phyloP scores from a whole-genome alignment of 2,797 vertebrate genomes.

The Pempheris klunzingeri region DNA sequence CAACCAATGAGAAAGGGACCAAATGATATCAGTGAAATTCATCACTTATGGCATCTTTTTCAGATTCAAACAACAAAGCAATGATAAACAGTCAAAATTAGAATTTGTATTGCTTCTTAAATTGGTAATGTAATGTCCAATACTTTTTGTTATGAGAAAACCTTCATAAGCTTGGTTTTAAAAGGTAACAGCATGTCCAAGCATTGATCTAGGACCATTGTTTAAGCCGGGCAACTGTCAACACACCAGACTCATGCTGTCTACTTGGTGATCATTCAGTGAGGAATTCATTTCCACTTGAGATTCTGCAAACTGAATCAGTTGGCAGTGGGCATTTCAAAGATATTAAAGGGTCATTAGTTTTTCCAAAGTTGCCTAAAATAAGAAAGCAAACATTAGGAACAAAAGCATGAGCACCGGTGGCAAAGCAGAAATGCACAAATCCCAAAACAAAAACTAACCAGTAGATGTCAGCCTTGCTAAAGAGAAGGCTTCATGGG shows the following conservation, averaged over 20 bases:
- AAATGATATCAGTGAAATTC: conserved; percentile 61
- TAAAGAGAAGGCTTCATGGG: conserved; percentile 4
- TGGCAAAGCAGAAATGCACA: neutral
- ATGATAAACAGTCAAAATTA: neutral
- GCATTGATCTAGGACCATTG: neutral
- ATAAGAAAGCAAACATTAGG: neutral
- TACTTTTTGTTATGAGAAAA: neutral
- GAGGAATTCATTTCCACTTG: neutral
- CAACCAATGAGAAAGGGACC: conserved; percentile 56
- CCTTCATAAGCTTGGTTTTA: neutral
- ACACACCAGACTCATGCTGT: neutral
- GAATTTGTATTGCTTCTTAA: neutral
- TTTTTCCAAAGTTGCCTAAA: conserved; percentile 1
- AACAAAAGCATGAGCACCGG: neutral
- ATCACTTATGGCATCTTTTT: conserved; percentile 35
- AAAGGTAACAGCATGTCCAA: neutral
- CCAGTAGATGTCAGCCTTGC: conserved; percentile 69
- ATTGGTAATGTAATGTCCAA: neutral
- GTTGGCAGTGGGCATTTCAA: neutral
- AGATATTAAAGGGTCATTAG: neutral
- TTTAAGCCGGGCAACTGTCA: neutral
- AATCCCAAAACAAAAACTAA: neutral
- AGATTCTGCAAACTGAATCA: neutral
- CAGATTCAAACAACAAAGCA: conserved; percentile 7
- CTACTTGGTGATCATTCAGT: neutral